Evolutionary conservation across 2,888 invertebrate genomes (phyloP).

Genomic region (Phengaris alcon): DNA sequence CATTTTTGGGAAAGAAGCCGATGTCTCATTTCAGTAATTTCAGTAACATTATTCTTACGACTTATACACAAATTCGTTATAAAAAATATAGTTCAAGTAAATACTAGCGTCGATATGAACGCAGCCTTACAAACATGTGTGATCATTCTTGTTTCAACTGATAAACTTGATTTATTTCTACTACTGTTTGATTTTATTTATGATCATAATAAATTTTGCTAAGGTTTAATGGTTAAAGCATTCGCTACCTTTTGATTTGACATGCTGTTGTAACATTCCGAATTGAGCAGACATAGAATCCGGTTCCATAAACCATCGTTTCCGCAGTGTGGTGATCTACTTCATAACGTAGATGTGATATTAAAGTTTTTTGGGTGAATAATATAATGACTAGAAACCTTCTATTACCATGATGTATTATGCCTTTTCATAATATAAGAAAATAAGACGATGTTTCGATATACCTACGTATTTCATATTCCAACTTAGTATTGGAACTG

Average conservation of each 20-base stretch:
- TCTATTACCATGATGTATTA: no score
- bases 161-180: slow-evolving; percentile 16
- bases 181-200: slow-evolving; percentile 12
- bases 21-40: no score
- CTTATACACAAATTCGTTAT: no score
- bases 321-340: not conserved
- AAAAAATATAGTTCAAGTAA: not conserved
- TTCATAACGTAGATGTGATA: not conserved
- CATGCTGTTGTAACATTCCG: not conserved
- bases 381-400: not conserved
- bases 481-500: no score
- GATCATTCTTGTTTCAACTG: slow-evolving; percentile 11
- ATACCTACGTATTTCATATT: no score
- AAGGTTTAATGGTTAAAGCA: not conserved
- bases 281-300: not conserved
- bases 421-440: not conserved
- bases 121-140: not conserved
- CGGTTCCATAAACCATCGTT: not conserved
- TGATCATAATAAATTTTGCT: slow-evolving; percentile 3
- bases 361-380: not conserved
- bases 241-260: slow-evolving; percentile 6
- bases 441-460: no score
- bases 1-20: no score
- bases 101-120: not conserved
- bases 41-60: no score